These are phyloP conservation scores for Channa maculata DNA, from an alignment of 2,113 vertebrate genomes.

Conservation along the genomic window DNA sequence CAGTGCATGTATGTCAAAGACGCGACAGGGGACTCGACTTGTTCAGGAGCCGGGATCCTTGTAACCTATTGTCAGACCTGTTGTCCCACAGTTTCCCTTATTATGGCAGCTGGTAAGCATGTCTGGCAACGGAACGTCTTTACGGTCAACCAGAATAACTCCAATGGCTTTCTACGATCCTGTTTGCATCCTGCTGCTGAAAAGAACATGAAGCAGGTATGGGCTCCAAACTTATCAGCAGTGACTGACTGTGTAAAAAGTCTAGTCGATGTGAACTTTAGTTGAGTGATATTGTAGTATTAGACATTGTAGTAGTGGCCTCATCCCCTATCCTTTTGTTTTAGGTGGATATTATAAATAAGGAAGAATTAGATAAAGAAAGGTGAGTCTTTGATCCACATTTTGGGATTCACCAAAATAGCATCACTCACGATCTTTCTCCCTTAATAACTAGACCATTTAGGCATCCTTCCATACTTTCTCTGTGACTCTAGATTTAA, in stretches of 20 bases:
- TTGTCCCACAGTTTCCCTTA: slow-evolving; percentile 80
- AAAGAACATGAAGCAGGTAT: slow-evolving; percentile 91
- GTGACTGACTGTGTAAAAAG: slow-evolving; percentile 19
- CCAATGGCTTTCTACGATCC: slow-evolving; percentile 86
- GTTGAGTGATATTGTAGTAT: slow-evolving; percentile 54
- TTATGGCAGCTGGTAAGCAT: slow-evolving; percentile 92
- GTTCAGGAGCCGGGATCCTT: no score
- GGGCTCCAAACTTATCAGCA: slow-evolving; percentile 2
- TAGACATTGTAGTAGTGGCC: slow-evolving; percentile 62
- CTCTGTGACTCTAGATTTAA: slow-evolving; percentile 20
- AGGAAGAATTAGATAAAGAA: slow-evolving; percentile 85
- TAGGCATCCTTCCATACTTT: slow-evolving; percentile 46
- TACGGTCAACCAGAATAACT: slow-evolving; percentile 78
- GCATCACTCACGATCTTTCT: slow-evolving; percentile 41
- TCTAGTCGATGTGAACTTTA: slow-evolving; percentile 56
- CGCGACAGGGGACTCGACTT: background rate
- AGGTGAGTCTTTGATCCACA: slow-evolving; percentile 78
- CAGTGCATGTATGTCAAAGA: background rate
- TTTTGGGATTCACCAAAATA: slow-evolving; percentile 54
- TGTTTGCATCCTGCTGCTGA: slow-evolving; percentile 84
- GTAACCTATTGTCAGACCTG: no score
- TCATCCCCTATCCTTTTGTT: slow-evolving; percentile 83
- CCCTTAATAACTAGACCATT: slow-evolving; percentile 53
- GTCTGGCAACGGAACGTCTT: slow-evolving; percentile 84
- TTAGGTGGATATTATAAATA: slow-evolving; percentile 86